These are phyloP conservation scores for Eubasilissa splendida DNA, from an alignment of 2,888 invertebrate species.

Conservation along the genomic window DNA sequence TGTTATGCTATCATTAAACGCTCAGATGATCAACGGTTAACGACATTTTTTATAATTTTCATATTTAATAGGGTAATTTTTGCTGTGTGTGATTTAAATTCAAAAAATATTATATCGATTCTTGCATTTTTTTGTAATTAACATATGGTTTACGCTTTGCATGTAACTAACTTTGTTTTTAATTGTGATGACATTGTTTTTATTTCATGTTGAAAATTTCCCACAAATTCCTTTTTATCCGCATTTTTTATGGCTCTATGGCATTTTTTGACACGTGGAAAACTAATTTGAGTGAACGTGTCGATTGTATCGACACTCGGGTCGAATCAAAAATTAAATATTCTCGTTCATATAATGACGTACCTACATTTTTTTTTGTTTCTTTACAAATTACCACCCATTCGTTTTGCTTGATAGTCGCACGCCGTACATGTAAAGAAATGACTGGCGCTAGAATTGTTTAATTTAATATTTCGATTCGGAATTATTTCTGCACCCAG, in stretches of 20 bases:
- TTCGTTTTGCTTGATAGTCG: too few relatives aligned
- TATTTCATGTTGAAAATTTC: constrained; percentile 16
- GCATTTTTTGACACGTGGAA: constrained; percentile 28
- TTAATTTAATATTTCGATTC: too few relatives aligned
- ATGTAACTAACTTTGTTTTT: constrained; percentile 27
- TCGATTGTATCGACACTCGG: too few relatives aligned
- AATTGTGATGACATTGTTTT: background rate
- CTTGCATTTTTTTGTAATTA: constrained; percentile 7
- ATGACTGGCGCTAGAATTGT: too few relatives aligned
- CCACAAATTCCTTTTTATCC: background rate
- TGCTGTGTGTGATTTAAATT: background rate
- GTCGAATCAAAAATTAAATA: too few relatives aligned
- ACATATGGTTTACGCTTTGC: constrained; percentile 11
- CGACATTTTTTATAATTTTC: background rate
- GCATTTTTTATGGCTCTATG: constrained; percentile 19
- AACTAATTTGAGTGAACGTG: background rate
- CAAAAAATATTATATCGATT: constrained; percentile 1
- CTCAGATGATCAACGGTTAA: background rate
- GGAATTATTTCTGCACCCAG: too few relatives aligned
- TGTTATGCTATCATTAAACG: too few relatives aligned
- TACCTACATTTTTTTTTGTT: too few relatives aligned
- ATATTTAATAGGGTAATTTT: background rate
- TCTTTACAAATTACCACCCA: too few relatives aligned
- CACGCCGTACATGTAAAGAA: too few relatives aligned
- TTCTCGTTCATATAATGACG: too few relatives aligned